Conservation (phyloP, 2,797 vertebrate species). For the Emydoidea blandingii region DNA sequence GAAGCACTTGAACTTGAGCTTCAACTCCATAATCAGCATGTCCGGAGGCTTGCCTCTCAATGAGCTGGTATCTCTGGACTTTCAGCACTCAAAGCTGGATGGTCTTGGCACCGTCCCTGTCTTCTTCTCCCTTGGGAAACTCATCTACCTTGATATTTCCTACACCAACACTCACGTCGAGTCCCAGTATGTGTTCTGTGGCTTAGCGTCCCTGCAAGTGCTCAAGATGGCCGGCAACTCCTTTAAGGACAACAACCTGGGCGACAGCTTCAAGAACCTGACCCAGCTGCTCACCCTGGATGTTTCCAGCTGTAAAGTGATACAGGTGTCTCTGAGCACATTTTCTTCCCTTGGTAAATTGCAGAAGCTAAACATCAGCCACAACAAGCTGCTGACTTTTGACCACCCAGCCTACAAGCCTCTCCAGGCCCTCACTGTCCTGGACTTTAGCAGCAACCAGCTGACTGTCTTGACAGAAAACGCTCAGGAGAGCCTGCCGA, state of each 20-base stretch:
- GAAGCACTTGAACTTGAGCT: slow-evolving; percentile 82
- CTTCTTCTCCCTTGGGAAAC: slow-evolving; percentile 75
- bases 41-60: slow-evolving; percentile 61
- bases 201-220: slow-evolving; percentile 73
- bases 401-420: slow-evolving; percentile 52
- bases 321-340: slow-evolving; percentile 49
- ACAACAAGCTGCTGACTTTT: slow-evolving; percentile 77
- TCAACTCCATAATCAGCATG: slow-evolving; percentile 75
- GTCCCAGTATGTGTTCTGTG: slow-evolving; percentile 75
- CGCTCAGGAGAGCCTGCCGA: slow-evolving; percentile 59
- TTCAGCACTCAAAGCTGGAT: slow-evolving; percentile 77
- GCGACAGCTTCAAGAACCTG: slow-evolving; percentile 72
- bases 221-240: slow-evolving; percentile 82
- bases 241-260: slow-evolving; percentile 72
- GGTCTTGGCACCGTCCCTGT: slow-evolving; percentile 61
- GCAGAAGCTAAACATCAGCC: slow-evolving; percentile 77
- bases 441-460: slow-evolving; percentile 80
- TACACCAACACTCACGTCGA: slow-evolving; percentile 68
- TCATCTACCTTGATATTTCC: slow-evolving; percentile 83
- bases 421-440: slow-evolving; percentile 57
- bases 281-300: slow-evolving; percentile 75
- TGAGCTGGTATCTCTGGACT: slow-evolving; percentile 75
- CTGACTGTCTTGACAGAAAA: slow-evolving; percentile 53
- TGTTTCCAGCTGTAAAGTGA: slow-evolving; percentile 78
- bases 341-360: slow-evolving; percentile 75